These are phyloP conservation scores for Trochalopteron elliotii DNA, from an alignment of 2,113 vertebrate species.

Conservation along the genomic window DNA sequence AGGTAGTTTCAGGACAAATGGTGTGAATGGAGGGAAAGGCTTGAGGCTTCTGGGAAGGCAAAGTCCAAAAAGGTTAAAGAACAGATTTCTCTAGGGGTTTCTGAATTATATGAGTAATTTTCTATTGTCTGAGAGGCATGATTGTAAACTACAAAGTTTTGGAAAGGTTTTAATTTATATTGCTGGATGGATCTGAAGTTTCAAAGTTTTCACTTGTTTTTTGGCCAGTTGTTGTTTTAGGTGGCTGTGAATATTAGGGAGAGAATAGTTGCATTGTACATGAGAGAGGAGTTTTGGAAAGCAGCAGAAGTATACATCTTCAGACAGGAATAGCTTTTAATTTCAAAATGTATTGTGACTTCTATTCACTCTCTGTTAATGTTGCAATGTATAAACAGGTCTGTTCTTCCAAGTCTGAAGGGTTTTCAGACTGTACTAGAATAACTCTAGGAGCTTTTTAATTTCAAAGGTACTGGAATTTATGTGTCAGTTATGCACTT, in stretches of 20 bases:
- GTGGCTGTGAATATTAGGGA: not conserved
- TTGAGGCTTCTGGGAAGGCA: not conserved
- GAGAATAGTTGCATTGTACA: not conserved
- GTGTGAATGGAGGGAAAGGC: not conserved
- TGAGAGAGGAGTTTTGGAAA: not conserved
- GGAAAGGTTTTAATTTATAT: not conserved
- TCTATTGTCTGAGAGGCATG: not conserved
- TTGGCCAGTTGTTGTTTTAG: not conserved
- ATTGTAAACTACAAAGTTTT: not conserved
- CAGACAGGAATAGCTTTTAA: not conserved
- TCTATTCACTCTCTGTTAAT: not conserved
- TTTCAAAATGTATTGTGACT: not conserved
- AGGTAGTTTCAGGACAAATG: not conserved
- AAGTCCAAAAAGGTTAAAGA: not conserved
- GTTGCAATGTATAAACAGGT: not conserved
- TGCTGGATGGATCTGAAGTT: not conserved
- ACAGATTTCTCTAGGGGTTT: not conserved
- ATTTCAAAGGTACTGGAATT: not conserved
- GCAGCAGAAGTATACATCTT: not conserved
- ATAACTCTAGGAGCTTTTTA: not conserved
- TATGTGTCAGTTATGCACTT: not conserved
- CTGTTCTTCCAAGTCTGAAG: not conserved
- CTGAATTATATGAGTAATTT: not conserved
- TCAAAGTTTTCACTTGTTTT: not conserved
- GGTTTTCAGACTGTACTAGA: not conserved